Percentiles rank a stretch among this genome's conserved stretches.
Conservation (phyloP, 2,797 vertebrate genomes). For the Sibirionetta formosa region DNA sequence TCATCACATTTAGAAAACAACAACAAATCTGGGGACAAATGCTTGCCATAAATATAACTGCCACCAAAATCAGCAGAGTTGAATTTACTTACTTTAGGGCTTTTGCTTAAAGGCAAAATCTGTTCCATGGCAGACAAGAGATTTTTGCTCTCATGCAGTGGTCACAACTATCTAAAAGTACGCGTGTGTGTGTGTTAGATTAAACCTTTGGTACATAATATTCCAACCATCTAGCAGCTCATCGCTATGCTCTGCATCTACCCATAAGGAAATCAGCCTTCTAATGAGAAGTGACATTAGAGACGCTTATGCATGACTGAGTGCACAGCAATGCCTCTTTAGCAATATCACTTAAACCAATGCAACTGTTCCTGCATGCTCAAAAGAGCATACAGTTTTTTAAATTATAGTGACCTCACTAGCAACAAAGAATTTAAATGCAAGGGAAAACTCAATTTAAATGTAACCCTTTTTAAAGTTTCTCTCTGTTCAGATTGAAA, state of each 20-base stretch:
- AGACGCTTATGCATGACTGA: background rate
- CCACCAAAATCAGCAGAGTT: background rate
- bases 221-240: background rate
- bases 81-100: background rate
- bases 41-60: background rate
- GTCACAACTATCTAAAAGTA: background rate
- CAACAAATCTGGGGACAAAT: background rate
- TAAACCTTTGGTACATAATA: background rate
- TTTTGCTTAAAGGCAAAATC: background rate
- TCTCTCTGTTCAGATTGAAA: background rate
- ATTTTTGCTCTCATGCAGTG: background rate
- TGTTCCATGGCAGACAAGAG: background rate
- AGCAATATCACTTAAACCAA: background rate
- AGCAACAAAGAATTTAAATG: background rate
- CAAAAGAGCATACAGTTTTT: background rate
- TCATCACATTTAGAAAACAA: background rate
- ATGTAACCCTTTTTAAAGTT: background rate
- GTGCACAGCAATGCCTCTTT: background rate
- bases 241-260: background rate
- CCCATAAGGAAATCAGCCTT: background rate
- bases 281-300: constrained; percentile 21
- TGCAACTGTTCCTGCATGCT: background rate
- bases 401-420: background rate
- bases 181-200: background rate
- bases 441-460: background rate